Base-by-base conservation (phyloP, 2,797 vertebrate species). In the Acipenser transmontanus region DNA sequence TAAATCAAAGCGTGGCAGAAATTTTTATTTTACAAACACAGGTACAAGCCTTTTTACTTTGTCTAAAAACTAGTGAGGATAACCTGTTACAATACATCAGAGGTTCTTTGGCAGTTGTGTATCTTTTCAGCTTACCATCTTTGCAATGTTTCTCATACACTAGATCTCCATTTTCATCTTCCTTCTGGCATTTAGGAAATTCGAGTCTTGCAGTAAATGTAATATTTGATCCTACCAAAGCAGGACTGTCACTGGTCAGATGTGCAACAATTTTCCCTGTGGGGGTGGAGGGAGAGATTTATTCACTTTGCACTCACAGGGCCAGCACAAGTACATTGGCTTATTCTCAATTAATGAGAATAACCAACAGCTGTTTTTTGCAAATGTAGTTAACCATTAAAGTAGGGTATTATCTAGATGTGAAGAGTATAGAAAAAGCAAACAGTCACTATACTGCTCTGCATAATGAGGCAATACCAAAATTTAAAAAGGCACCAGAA, bases 211-310 rank as follows among this genome's bases (percentile, higher is more conserved):
- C 94, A 1, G 70, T 82, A 78, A 99, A 98, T 0, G 91, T 85
- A 67, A 98, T 49, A 0, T 77, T 76, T 11, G 97, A 97, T 68
- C 95, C 95, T 6, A 93, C 88, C 47, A 99, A 87, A 0, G 93
- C 93, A 0, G 95, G 97, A 20, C 94, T 93, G 68, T 98, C 91
- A 34, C 88, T 95, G 68, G 89, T 93, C 80, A 99, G 69, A 56
- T 72, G 86, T 0, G 89, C 93, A 52, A 74, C 85, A 9, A 92
- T 82, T 63, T 78, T 90, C 68, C 91, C 94, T 1, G 83, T 84
- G 87, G 78, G 52, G 64, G 51, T 68, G 47, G 64, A 17, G 57
- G 10, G 12, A 0, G 5, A 13, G 69, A 34, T 34, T 34, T 34
- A 34, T 34, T 34, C 34, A 34, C 34, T 34, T 34, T 3, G 4